Conservation (phyloP, 1,140 invertebrate genomes). For the Zaprionus inermis region DNA sequence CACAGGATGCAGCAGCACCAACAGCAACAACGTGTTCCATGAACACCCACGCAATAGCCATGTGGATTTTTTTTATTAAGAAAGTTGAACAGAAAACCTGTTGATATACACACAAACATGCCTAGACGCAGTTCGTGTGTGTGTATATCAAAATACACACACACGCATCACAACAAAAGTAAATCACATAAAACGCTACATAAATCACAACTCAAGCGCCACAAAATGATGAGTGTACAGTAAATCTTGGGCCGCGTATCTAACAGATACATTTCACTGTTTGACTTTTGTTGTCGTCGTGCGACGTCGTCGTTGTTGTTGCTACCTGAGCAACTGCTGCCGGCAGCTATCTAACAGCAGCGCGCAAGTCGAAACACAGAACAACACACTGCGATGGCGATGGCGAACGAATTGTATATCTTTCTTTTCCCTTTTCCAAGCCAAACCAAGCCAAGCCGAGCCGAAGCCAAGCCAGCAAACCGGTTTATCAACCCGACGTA, state of each 20-base stretch:
- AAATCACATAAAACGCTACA: constrained; percentile 36
- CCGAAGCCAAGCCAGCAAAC: constrained; percentile 47
- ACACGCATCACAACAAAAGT: constrained; percentile 3
- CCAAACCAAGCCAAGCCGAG: constrained; percentile 55
- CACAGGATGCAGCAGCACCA: constrained; percentile 52
- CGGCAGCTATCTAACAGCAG: constrained; percentile 38
- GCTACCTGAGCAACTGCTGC: constrained; percentile 60
- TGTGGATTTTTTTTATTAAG: constrained; percentile 31
- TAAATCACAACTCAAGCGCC: constrained; percentile 47
- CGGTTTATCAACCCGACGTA: constrained; percentile 76
- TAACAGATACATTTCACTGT: constrained; percentile 74
- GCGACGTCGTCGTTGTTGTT: constrained; percentile 27
- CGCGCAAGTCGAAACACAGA: constrained; percentile 27
- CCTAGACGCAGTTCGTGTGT: not conserved
- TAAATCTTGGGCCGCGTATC: constrained; percentile 58
- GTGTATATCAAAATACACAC: not conserved
- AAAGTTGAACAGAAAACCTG: constrained; percentile 49
- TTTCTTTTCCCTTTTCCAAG: constrained; percentile 19
- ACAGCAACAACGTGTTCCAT: constrained; percentile 42
- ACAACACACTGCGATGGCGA: constrained; percentile 21
- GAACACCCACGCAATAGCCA: constrained; percentile 40
- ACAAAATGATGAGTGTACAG: constrained; percentile 50
- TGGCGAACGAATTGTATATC: constrained; percentile 39
- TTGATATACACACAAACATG: constrained; percentile 32
- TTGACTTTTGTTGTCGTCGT: constrained; percentile 30